Percentiles rank a stretch among this genome's conserved stretches.
phyloP scores from a whole-genome alignment of 2,888 invertebrate genomes.

The Empis livida region DNA sequence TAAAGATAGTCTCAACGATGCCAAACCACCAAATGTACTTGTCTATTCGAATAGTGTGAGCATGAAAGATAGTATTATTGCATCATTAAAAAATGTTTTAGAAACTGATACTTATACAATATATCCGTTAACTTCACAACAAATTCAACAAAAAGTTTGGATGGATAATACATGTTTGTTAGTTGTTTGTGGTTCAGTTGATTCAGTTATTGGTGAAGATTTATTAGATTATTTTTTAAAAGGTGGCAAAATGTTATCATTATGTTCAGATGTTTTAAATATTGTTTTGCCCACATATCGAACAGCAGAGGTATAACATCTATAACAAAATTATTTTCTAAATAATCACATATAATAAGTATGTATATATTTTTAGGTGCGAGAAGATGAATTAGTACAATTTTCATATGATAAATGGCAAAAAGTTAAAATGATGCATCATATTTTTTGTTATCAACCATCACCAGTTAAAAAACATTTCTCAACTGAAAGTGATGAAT shows the following conservation, averaged over 20 bases:
- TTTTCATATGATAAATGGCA: constrained; percentile 77
- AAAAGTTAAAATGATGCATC: constrained; percentile 73
- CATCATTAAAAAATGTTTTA: constrained; percentile 52
- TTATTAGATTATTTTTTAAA: constrained; percentile 57
- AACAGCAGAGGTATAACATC: constrained; percentile 74
- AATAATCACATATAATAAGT: neutral
- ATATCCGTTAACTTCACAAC: constrained; percentile 42
- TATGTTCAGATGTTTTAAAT: constrained; percentile 69
- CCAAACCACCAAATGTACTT: constrained; percentile 67
- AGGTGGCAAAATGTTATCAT: constrained; percentile 62
- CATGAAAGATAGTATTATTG: constrained; percentile 60
- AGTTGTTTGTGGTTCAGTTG: constrained; percentile 65
- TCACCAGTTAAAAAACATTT: constrained; percentile 73
- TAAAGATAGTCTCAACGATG: constrained; percentile 28
- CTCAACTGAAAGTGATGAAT: constrained; percentile 59
- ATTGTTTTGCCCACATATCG: constrained; percentile 67
- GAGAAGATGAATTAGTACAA: constrained; percentile 70
- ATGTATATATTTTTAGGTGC: constrained; percentile 39
- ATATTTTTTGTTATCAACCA: constrained; percentile 78
- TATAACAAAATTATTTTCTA: constrained; percentile 8
- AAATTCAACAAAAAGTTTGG: constrained; percentile 30
- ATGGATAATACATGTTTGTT: constrained; percentile 53
- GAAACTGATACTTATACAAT: constrained; percentile 61
- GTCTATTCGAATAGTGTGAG: constrained; percentile 68
- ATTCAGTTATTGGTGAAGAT: constrained; percentile 48